Evolutionary conservation across 2,888 invertebrate species (phyloP), one percentile per base, ranked within the genome.

Genomic region (Platycnemis pennipes): DNA sequence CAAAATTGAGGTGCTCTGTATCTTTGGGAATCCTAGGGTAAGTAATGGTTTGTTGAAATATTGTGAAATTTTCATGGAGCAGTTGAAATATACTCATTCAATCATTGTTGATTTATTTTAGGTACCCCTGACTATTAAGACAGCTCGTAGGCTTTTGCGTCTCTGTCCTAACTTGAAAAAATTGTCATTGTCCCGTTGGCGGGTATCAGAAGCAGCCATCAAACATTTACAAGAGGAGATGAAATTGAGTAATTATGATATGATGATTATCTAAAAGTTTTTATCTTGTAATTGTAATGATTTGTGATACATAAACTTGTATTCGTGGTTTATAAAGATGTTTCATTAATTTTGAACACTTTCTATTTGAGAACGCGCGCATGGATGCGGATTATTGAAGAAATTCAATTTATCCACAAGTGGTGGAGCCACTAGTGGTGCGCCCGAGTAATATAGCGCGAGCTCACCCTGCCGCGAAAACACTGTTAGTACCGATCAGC

Each of bases 241-340:
- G 87, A 94, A 94, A 94, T 63, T 26, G 87, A 87, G 87, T 63
- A 94, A 94, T 94, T 87, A 87, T 49, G 94, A 94, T 26, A 94
- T 94, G 19, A 22, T 86, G 22, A 86, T 94, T n/a, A 91, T 63
- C 11, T 91, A 91, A 69, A 16, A 44, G 2, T 8, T 37, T 2
- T 13, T 31, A n/a, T 77, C 7, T 31, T 3, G 37, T 77, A 3
- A 13, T 37, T 77, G 77, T 77, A 31, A 16, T 37, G 2, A 31
- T 77, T 7, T 77, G 22, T 77, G 77, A 11, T 77, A 37, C 16
- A 37, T 37, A 77, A 11, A 77, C 31, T 4, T 77, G 77, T 77
- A 77, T 77, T 77, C 37, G 13, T 37, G 37, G 37, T 77, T 26
- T 77, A 77, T 37, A 77, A 77, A 77, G 77, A 63, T 63, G 0